Base-by-base conservation (phyloP, 2,888 invertebrate species). In the Liodrosophila aerea region DNA sequence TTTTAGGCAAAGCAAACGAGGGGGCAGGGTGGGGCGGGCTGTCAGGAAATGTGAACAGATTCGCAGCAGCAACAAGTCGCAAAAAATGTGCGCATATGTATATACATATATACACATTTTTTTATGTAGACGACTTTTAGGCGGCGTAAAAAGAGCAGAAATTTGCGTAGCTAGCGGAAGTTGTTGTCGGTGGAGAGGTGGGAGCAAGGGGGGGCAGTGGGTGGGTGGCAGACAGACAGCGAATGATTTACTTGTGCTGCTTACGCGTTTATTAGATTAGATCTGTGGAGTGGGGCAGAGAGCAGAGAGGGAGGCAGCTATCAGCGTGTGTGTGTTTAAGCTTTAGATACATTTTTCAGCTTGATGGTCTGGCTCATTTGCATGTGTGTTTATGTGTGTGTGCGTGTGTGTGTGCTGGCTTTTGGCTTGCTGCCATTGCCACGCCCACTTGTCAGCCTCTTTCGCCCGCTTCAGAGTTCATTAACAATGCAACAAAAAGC, bases 51-150 rank as follows among this genome's bases (percentile, higher is more conserved):
- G 29, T 16, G 46, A 27, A 41, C 49, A 33, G 41, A 16, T 22
- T 12, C 16, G 8, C 22, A 31, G 37, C 37, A 68, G 77, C 78
- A 80, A 80, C 78, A 80, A 80, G 77, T 78, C 49, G 44, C 50
- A 13, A 37, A 16, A 52, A 46, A 44, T 22, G 5, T 22, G 2
- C 5, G 5, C 5, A 22, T 22, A 22, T 22, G 5, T 22, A 22
- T 22, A 22, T n/a, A n/a, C n/a, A n/a, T n/a, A n/a, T n/a, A n/a
- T n/a, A n/a, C n/a, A n/a, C n/a, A n/a, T n/a, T 22, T 22, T 51
- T 8, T 16, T 49, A 27, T 45, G 53, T 49, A 61, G 63, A 34
- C 57, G 61, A 68, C 65, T 63, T 65, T 67, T 47, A 52, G 65
- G 62, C 56, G 54, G 57, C 44, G 40, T 33, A 47, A 47, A 47